Conservation (phyloP, 64 coral and sea anemone genomes). For the Hydrozoanthus tunicans region DNA sequence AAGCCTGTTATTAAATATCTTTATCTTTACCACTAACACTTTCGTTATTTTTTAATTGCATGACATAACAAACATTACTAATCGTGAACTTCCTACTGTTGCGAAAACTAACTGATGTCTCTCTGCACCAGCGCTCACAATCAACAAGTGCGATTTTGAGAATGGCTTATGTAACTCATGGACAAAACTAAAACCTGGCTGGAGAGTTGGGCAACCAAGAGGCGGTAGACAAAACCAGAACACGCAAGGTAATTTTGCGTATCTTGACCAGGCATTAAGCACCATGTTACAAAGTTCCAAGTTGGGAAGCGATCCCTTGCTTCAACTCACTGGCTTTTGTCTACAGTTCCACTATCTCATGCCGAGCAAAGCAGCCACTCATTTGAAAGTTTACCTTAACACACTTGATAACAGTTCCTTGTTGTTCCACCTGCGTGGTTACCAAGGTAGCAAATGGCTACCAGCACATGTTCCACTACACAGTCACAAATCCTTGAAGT, state of each 20-base stretch:
- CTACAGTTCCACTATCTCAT: slow-evolving; percentile 19
- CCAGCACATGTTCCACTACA: slow-evolving; percentile 16
- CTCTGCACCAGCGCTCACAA: not conserved
- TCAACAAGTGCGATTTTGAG: slow-evolving; percentile 27
- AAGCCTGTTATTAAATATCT: too few species aligned
- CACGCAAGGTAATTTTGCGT: not conserved
- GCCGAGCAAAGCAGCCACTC: slow-evolving; percentile 1
- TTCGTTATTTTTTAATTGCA: too few species aligned
- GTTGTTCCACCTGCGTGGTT: slow-evolving; percentile 1
- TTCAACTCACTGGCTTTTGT: not conserved
- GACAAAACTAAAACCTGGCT: not conserved
- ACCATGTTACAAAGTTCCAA: not conserved
- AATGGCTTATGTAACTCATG: slow-evolving; percentile 12
- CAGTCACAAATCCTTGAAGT: not conserved
- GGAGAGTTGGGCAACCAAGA: not conserved
- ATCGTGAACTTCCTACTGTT: too few species aligned
- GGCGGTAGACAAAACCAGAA: not conserved
- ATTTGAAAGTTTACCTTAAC: slow-evolving; percentile 25
- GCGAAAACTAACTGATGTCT: too few species aligned
- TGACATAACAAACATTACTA: too few species aligned
- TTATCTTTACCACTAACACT: too few species aligned
- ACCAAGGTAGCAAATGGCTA: not conserved
- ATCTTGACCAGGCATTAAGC: not conserved
- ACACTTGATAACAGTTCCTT: slow-evolving; percentile 5
- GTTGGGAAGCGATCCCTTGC: not conserved